phyloP scores from a whole-genome alignment of 1,140 invertebrate genomes.

The Popillia japonica region DNA sequence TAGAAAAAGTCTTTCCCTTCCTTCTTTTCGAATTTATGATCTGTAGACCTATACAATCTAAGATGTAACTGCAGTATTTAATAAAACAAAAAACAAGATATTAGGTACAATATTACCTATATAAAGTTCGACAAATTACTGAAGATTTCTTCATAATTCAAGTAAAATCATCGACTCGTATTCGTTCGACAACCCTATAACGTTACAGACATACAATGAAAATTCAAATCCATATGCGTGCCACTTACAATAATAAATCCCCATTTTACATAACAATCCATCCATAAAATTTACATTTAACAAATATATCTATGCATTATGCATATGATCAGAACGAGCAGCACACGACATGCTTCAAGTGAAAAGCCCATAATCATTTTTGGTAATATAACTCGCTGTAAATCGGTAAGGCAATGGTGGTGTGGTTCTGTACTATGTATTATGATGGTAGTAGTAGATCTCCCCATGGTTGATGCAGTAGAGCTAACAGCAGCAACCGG shows the following conservation, averaged over 20 bases:
- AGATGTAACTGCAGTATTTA: too few species aligned
- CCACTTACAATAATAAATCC: constrained; percentile 28
- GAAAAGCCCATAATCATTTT: constrained; percentile 29
- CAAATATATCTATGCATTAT: constrained; percentile 34
- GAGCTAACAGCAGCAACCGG: neutral
- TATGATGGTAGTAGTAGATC: neutral
- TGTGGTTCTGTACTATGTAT: neutral
- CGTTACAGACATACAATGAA: neutral
- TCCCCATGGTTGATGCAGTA: constrained; percentile 17
- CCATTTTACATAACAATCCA: constrained; percentile 28
- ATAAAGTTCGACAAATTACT: neutral
- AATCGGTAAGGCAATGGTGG: neutral
- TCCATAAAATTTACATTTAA: constrained; percentile 35
- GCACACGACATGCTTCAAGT: constrained; percentile 24
- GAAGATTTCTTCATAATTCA: constrained; percentile 3
- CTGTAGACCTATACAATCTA: too few species aligned
- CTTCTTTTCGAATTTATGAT: too few species aligned
- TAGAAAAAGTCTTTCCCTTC: too few species aligned
- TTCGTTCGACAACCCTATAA: neutral
- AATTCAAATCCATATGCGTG: constrained; percentile 21
- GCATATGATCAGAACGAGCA: constrained; percentile 28
- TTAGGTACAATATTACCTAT: neutral
- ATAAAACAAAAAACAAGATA: too few species aligned
- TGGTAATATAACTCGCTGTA: neutral
- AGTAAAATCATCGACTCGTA: neutral